Conservation (phyloP, 2,113 vertebrate genomes). For the Gallinago jamesoni region DNA sequence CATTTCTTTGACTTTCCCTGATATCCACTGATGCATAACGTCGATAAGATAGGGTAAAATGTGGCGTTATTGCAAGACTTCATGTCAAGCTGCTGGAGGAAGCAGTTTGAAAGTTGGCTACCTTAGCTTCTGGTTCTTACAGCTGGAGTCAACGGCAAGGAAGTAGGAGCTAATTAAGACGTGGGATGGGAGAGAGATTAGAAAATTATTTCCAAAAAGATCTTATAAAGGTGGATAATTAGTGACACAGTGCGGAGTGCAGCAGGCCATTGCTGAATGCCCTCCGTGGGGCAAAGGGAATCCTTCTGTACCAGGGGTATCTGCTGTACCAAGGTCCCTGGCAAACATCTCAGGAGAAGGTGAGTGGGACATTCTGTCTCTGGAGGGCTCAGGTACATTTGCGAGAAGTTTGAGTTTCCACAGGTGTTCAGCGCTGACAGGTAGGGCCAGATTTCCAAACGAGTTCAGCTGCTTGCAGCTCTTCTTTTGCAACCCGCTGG, state of each 20-base stretch:
- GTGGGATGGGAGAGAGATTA: not conserved
- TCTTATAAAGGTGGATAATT: not conserved
- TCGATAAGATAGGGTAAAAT: not conserved
- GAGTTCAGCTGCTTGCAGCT: not conserved
- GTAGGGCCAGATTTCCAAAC: not conserved
- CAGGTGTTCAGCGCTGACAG: not conserved
- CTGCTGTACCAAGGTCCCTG: not conserved
- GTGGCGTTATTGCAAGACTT: not conserved
- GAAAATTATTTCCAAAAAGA: not conserved
- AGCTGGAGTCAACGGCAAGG: not conserved
- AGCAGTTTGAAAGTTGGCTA: not conserved
- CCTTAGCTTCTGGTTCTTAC: not conserved
- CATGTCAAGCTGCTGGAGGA: not conserved
- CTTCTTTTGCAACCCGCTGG: not conserved
- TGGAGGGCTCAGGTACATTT: not conserved
- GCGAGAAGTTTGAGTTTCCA: not conserved
- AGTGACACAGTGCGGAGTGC: not conserved
- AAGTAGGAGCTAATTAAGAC: not conserved
- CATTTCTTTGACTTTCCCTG: not conserved
- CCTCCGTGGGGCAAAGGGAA: not conserved
- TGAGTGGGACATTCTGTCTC: fast-evolving
- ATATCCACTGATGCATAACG: not conserved
- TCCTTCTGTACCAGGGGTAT: no score
- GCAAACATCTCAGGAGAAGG: not conserved
- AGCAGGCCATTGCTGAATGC: no score